Evolutionary conservation across 2,888 invertebrate species (phyloP).

Genomic region (Danaus chrysippus): DNA sequence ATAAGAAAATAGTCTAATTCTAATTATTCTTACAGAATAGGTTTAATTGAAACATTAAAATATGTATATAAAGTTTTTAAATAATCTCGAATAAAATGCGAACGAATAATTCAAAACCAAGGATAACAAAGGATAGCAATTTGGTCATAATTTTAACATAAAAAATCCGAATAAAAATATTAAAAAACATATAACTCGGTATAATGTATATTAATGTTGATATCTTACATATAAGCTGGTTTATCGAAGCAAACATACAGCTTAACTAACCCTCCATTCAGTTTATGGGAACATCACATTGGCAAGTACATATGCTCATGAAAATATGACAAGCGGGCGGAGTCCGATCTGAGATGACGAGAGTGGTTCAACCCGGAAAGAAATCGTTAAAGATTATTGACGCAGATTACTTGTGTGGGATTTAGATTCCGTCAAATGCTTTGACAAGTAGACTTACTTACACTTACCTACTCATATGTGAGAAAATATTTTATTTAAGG

Average conservation of each 20-base stretch:
- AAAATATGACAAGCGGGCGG: conserved; percentile 40
- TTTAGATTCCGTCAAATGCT: neutral
- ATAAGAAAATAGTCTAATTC: no score
- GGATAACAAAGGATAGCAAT: no score
- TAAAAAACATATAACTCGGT: neutral
- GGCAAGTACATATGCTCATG: conserved; percentile 37
- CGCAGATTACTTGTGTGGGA: neutral
- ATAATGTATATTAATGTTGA: neutral
- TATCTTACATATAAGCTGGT: neutral
- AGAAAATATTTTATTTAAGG: no score
- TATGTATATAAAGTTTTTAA: no score
- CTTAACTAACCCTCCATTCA: conserved; percentile 32
- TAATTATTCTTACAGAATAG: no score
- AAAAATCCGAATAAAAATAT: no score
- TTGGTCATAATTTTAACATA: no score
- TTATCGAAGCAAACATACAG: conserved; percentile 12
- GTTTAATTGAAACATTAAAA: no score
- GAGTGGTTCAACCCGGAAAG: conserved; percentile 14
- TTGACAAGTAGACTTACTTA: neutral
- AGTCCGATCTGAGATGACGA: conserved; percentile 26
- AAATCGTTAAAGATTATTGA: conserved; percentile 21
- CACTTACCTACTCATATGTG: neutral
- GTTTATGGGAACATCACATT: conserved; percentile 39
- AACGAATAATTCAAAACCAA: no score
- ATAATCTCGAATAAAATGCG: no score